Conservation (phyloP, 2,797 vertebrate species). For the Clarias laeviceps region DNA sequence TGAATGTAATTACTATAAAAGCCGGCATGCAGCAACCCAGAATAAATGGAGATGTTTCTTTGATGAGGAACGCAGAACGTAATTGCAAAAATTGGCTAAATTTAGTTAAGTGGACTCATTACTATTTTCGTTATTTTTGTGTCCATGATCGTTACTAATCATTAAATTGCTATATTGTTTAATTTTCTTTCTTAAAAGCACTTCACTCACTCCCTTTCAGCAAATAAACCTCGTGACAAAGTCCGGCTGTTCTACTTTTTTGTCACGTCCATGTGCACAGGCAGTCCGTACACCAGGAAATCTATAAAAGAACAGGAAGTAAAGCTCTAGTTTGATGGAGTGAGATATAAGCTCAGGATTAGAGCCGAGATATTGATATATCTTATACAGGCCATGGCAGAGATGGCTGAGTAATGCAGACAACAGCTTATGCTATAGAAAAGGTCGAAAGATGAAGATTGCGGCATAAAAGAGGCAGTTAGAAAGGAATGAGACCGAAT, state of each 20-base stretch:
- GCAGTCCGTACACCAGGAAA: neutral
- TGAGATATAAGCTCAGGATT: neutral
- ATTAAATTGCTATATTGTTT: neutral
- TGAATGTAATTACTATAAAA: neutral
- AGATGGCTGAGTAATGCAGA: neutral
- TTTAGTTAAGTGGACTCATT: neutral
- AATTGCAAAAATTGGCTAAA: neutral
- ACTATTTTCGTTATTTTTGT: neutral
- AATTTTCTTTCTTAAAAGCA: neutral
- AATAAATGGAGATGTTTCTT: neutral
- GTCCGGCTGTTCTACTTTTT: neutral
- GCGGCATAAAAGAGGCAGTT: neutral
- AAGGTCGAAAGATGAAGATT: neutral
- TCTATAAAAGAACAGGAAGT: conserved; percentile 15
- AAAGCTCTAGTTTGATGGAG: neutral
- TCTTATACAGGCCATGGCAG: neutral
- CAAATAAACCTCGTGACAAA: neutral
- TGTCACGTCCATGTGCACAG: neutral
- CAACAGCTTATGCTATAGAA: neutral
- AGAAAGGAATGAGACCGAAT: neutral
- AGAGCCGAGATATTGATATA: neutral
- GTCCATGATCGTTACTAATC: neutral
- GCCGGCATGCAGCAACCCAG: neutral
- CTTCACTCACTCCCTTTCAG: too few relatives aligned
- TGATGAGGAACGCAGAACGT: neutral